Evolutionary conservation across 2,888 invertebrate genomes (phyloP).

Genomic region (Cerceris rybyensis): DNA sequence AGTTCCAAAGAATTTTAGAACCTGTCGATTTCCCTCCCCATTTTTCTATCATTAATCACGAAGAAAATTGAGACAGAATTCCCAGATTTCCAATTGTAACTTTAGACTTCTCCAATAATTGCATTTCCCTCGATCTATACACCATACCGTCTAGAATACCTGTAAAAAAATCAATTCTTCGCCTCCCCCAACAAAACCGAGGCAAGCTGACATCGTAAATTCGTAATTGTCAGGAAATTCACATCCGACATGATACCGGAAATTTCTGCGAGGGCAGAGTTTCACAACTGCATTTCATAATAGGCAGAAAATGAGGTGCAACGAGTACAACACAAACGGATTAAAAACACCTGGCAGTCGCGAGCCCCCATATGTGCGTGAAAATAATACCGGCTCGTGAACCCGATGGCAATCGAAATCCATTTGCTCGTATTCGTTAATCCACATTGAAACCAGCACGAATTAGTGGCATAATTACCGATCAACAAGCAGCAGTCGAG

Average conservation of each 20-base stretch:
- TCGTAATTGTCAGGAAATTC: conserved; percentile 21
- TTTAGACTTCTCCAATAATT: too few relatives aligned
- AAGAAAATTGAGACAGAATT: too few relatives aligned
- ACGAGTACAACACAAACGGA: background rate
- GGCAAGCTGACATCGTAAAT: too few relatives aligned
- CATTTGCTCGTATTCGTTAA: conserved; percentile 18
- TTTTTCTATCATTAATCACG: too few relatives aligned
- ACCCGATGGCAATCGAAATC: background rate
- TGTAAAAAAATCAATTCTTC: too few relatives aligned
- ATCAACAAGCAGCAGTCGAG: conserved; percentile 6
- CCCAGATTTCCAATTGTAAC: too few relatives aligned
- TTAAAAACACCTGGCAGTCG: conserved; percentile 14
- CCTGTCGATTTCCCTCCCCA: too few relatives aligned
- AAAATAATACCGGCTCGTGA: conserved; percentile 11
- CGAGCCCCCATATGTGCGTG: background rate
- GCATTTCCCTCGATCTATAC: too few relatives aligned
- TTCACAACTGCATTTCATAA: conserved; percentile 14
- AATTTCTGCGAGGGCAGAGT: background rate
- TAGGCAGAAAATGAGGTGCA: conserved; percentile 2
- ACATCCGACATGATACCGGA: conserved; percentile 1
- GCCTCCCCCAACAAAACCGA: too few relatives aligned
- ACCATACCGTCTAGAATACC: too few relatives aligned
- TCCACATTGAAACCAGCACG: conserved; percentile 5
- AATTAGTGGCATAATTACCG: conserved; percentile 31
- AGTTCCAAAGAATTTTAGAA: too few relatives aligned